Conservation (phyloP, 2,888 invertebrate genomes). For the Hipparchia sbordonii region DNA sequence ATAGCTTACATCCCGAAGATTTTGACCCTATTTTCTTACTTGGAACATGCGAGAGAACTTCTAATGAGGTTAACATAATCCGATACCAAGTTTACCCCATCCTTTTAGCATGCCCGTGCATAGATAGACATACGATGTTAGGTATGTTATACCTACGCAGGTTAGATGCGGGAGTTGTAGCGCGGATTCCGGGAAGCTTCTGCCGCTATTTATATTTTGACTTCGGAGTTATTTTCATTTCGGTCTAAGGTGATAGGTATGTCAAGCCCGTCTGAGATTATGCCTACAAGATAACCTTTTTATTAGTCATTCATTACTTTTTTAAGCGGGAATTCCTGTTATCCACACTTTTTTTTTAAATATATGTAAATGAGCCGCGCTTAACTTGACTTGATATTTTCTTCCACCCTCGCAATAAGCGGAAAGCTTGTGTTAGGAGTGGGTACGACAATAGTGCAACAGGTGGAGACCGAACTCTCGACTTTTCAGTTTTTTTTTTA, state of each 20-base stretch:
- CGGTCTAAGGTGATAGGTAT: constrained; percentile 10
- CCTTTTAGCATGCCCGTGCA: too few species aligned
- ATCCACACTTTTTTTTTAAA: too few species aligned
- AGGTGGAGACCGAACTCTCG: too few species aligned
- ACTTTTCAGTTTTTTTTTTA: too few species aligned
- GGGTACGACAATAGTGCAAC: too few species aligned
- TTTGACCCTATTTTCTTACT: neutral
- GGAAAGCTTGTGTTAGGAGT: too few species aligned
- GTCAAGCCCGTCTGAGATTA: neutral
- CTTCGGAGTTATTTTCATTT: constrained; percentile 29
- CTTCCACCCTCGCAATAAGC: too few species aligned
- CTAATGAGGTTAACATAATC: neutral
- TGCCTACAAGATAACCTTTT: neutral
- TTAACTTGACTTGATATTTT: too few species aligned
- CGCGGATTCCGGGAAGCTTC: constrained; percentile 30
- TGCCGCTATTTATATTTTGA: constrained; percentile 27
- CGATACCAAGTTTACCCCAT: neutral
- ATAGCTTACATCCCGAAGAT: neutral
- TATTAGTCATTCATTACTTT: neutral
- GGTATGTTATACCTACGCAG: neutral
- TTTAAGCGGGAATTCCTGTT: too few species aligned
- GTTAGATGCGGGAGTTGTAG: constrained; percentile 1
- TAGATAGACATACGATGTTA: neutral
- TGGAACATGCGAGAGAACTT: neutral
- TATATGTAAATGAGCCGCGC: too few species aligned